Evolutionary conservation across 2,888 invertebrate species (phyloP).

Genomic region (Papilio gigon): DNA sequence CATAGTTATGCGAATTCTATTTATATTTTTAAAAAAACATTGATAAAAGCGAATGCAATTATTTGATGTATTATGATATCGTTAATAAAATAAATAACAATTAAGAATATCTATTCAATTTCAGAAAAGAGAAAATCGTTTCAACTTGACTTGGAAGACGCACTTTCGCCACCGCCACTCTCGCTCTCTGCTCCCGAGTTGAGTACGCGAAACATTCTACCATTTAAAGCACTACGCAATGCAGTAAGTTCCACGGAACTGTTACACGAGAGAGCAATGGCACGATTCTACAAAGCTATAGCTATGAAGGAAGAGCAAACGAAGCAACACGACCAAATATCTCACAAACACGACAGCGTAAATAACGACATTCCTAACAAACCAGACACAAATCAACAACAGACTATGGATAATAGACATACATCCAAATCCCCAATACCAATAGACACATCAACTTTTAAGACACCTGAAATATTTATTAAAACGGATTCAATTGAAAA

Average conservation of each 20-base stretch:
- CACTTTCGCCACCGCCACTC: constrained; percentile 88
- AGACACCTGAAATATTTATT: constrained; percentile 61
- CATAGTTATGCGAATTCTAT: constrained; percentile 35
- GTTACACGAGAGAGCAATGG: constrained; percentile 91
- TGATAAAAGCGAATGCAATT: constrained; percentile 1
- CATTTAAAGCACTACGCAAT: constrained; percentile 84
- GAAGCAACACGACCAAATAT: constrained; percentile 56
- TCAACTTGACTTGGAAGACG: constrained; percentile 85
- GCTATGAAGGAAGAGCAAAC: constrained; percentile 87
- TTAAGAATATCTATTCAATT: constrained; percentile 46
- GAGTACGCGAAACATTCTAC: constrained; percentile 75
- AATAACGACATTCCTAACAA: constrained; percentile 69
- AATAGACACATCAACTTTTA: constrained; percentile 41
- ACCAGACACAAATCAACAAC: constrained; percentile 48
- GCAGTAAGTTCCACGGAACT: constrained; percentile 92
- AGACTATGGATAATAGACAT: constrained; percentile 32
- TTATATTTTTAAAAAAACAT: neutral
- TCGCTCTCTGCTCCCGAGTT: constrained; percentile 92
- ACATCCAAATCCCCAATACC: constrained; percentile 45
- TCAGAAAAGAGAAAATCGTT: constrained; percentile 82
- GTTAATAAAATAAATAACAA: neutral
- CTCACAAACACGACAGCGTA: constrained; percentile 50
- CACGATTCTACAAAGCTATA: constrained; percentile 89
- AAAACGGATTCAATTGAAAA: constrained; percentile 68
- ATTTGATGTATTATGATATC: neutral